Evolutionary conservation across 2,888 invertebrate genomes (phyloP), one percentile per base, ranked within the genome.

Genomic region (Cynaeus angustus): DNA sequence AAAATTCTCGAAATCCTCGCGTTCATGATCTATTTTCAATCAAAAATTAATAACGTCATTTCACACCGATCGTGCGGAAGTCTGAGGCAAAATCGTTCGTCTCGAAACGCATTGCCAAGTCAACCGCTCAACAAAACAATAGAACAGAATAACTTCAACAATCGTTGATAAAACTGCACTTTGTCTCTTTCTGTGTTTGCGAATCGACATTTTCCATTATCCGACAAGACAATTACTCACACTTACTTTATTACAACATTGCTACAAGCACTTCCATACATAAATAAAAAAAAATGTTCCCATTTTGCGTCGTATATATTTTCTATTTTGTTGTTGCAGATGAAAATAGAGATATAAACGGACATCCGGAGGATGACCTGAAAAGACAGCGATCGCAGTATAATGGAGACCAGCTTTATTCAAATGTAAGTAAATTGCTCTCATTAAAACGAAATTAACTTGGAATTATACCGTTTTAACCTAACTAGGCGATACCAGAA

Each of bases 331-430:
- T 80, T 81, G 30, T 80, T 81, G 14, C 90, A 94, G 94, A 95
- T 86, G 95, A 96, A 84, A 95, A 95, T 85, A 91, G 95, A 80
- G 95, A 95, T 86, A 90, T 94, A 83, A 94, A 92, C 85, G 94
- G 94, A 82, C 94, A 94, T 87, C 90, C 92, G 28, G 95, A 96
- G 80, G 95, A 96, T 79, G 96, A 96, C 80, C 89, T 94, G 61
- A 96, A 96, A 84, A 89, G 95, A 84, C 95, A 96, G 84, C 90
- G 95, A 85, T 90, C 91, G 83, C 93, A 94, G 79, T 96, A 95
- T 85, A 95, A 94, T 81, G 94, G 95, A 55, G 96, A 96, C 84
- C 95, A 95, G 85, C 90, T 96, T 79, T 96, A 95, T 85, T 92
- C 94, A 62, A 95, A 94, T 85, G 95, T 94, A 88, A 91, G 94